Evolutionary conservation across 2,888 invertebrate species (phyloP), one percentile per base, ranked within the genome.

Genomic region (Andrena dorsata): DNA sequence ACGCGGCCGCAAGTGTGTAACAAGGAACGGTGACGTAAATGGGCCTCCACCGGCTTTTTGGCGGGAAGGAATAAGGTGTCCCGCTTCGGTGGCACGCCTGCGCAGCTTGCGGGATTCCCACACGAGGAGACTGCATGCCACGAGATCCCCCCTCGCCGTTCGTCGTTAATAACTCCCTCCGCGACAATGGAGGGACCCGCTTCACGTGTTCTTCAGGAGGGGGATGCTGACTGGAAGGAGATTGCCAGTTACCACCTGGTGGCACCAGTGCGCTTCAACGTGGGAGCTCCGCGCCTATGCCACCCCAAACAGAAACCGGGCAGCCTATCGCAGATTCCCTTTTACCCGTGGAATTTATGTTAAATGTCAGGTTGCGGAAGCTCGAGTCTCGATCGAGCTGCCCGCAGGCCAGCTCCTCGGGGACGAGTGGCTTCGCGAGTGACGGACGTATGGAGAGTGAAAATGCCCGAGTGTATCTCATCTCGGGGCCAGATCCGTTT

Each of bases 81-180:
- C 84, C 76, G 84, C 41, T 68, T 69, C 49, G 16, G 73, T 70
- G 28, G 61, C 71, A 86, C 88, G 88, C 89, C 84, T 87, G 88
- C 90, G 88, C 91, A 90, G 91, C 91, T 91, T 90, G 91, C 90
- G 82, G 80, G 65, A 90, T 91, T 91, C 91, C 91, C 91, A 91
- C 91, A 91, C 87, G 78, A 76, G 80, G 66, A 85, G 75, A 63
- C 74, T 68, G 82, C 71, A 53, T 73, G 79, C 76, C 53, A 35
- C 80, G 56, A 66, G 77, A 82, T 88, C 86, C 23, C 76, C 81
- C 82, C 77, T 79, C 71, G 70, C 65, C 80, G 83, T 84, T 79
- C 77, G 80, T 82, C 88, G 88, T 88, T 88, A 88, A 88, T 88
- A 88, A 87, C 88, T 88, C 84, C 88, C 87, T 83, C 82, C 53